A percentile compares a stretch with the other conserved stretches of the same genome.
Conservation (phyloP, 2,797 vertebrate species). For the Poecile montanus region DNA sequence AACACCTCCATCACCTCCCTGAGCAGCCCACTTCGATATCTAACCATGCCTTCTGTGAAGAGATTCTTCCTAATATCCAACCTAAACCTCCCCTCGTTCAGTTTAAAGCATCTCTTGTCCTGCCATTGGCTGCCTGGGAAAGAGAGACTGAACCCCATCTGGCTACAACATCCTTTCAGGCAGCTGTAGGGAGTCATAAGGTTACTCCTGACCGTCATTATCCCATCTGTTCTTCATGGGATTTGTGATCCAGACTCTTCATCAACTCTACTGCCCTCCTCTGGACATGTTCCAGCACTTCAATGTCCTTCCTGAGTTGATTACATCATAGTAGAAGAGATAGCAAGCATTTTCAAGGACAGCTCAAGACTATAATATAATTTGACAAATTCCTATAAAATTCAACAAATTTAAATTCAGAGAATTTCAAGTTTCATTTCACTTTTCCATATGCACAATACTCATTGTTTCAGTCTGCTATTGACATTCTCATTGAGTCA, state of each 20-base stretch:
- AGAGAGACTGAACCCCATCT: neutral
- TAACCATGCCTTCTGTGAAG: neutral
- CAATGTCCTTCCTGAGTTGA: neutral
- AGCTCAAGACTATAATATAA: neutral
- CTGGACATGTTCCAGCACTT: neutral
- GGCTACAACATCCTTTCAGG: neutral
- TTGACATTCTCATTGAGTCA: neutral
- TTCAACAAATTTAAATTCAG: neutral
- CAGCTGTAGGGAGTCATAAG: too few species aligned
- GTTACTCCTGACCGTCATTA: neutral
- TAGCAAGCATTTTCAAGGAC: neutral
- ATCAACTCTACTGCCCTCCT: neutral
- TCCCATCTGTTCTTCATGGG: too few species aligned
- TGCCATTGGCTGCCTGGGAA: neutral
- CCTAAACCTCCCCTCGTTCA: neutral
- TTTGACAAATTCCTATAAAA: neutral
- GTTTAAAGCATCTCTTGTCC: neutral
- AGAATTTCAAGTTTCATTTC: neutral
- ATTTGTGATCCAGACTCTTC: neutral
- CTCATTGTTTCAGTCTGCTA: neutral
- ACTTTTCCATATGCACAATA: neutral
- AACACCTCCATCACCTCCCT: neutral
- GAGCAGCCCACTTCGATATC: neutral
- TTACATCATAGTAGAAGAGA: neutral
- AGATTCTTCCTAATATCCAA: neutral